phyloP scores from a whole-genome alignment of 2,113 vertebrate genomes.

The Sphaerodactylus townsendi region DNA sequence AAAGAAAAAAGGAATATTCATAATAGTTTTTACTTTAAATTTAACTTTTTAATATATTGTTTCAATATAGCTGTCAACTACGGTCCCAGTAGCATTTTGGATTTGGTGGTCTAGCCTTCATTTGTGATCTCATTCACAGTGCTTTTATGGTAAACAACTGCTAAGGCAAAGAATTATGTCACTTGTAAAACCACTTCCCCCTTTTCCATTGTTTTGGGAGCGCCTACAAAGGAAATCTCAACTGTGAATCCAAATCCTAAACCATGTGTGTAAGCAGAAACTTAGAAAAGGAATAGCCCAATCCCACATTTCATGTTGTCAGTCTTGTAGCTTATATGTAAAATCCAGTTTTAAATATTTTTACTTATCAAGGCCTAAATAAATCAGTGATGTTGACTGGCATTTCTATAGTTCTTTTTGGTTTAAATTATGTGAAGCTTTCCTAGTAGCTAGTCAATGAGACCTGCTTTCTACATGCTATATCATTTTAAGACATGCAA shows the following conservation, averaged over 20 bases:
- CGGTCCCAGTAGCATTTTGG: background rate
- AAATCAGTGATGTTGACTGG: background rate
- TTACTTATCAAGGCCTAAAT: background rate
- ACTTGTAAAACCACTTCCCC: background rate
- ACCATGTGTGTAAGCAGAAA: background rate
- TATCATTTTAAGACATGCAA: conserved; percentile 36
- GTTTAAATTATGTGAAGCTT: background rate
- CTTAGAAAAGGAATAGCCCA: background rate
- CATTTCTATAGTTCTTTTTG: conserved; percentile 28
- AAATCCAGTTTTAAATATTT: background rate
- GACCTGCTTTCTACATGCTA: background rate
- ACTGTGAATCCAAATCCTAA: background rate
- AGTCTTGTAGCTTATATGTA: background rate
- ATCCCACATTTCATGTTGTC: background rate
- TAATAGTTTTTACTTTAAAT: background rate
- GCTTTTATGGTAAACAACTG: background rate
- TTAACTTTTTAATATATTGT: background rate
- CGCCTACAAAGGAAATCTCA: background rate
- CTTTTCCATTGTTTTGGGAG: background rate
- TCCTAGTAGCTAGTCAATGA: background rate
- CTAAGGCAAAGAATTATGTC: background rate
- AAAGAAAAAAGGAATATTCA: background rate
- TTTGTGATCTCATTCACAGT: background rate
- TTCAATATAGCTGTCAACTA: background rate
- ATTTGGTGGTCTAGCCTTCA: too few species aligned